These are phyloP conservation scores for Sinhomidia bicolor DNA, from an alignment of 2,888 invertebrate genomes.

Conservation along the genomic window DNA sequence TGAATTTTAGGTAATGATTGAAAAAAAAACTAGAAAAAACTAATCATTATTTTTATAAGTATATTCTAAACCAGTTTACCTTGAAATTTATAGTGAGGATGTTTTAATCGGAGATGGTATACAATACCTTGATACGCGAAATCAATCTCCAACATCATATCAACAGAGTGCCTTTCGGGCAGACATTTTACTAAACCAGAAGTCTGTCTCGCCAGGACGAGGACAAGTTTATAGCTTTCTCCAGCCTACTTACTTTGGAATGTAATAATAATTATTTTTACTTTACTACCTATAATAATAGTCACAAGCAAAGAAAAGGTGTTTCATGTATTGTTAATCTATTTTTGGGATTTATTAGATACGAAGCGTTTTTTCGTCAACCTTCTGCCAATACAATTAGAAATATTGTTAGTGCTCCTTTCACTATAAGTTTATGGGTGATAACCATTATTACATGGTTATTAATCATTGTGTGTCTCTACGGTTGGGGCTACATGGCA, in stretches of 20 bases:
- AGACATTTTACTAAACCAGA: conserved; percentile 63
- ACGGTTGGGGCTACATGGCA: conserved; percentile 15
- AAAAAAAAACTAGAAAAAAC: background rate
- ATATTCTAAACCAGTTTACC: too few species aligned
- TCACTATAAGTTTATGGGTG: conserved; percentile 45
- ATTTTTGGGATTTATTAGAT: conserved; percentile 24
- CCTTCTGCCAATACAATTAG: conserved; percentile 51
- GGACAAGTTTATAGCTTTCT: conserved; percentile 29
- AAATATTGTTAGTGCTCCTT: conserved; percentile 67
- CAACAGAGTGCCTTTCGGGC: background rate
- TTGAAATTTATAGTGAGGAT: background rate
- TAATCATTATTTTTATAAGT: too few species aligned
- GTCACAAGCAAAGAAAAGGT: background rate
- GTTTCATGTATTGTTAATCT: too few species aligned
- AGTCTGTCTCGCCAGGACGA: conserved; percentile 23
- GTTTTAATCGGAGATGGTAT: background rate
- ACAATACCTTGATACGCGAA: background rate
- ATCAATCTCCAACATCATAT: background rate
- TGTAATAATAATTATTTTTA: conserved; percentile 11
- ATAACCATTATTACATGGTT: background rate
- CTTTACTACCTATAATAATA: background rate
- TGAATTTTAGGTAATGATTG: conserved; percentile 56
- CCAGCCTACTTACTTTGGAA: conserved; percentile 58
- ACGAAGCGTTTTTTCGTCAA: conserved; percentile 59
- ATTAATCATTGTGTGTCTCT: conserved; percentile 17